Base-by-base conservation (phyloP, 2,888 invertebrate genomes). In the Nomada fucata region DNA sequence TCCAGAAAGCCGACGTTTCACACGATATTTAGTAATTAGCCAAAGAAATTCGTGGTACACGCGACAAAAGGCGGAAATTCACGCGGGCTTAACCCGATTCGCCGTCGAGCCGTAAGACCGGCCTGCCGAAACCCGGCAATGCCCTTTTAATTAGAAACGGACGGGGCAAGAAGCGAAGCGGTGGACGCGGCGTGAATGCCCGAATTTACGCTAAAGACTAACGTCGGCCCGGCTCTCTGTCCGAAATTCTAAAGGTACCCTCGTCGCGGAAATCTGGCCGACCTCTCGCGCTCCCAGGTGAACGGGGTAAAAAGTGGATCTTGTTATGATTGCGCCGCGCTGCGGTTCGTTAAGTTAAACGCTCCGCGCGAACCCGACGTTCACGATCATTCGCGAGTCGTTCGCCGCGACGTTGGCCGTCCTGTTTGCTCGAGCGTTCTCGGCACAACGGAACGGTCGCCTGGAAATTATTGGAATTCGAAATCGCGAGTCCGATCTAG, bases 21-120 rank as follows among this genome's bases (percentile, higher is more conserved):
- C 82, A 70, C 72, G 83, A 82, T 83, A 82, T 82, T 83, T 83
- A 77, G 76, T 67, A 83, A 83, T 81, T 83, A 83, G 29, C 65
- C 69, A 29, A 76, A 70, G 79, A 67, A 79, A 78, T 42, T n/a
- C 53, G 18, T 13, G 47, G 47, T 18, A 36, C 44, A 52, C 52
- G 60, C 78, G 73, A 67, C 61, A 75, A 84, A 81, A 60, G 81
- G 50, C 65, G 65, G 67, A 65, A 80, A 80, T 80, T 80, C 77
- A 68, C 57, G 77, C 79, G 71, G 75, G 71, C 57, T 75, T 80
- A 76, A 68, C 68, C 71, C 71, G 71, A 75, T 71, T 80, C 70
- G 47, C 23, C n/a, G 68, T 26, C 57, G 20, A 18, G 23, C 61
- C 69, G 63, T 65, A 61, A 75, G 74, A 70, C 70, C 65, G 47